A percentile compares a stretch with the other conserved stretches of the same genome.
phyloP scores from a whole-genome alignment of 2,113 vertebrate genomes.

The Mustela nigripes region DNA sequence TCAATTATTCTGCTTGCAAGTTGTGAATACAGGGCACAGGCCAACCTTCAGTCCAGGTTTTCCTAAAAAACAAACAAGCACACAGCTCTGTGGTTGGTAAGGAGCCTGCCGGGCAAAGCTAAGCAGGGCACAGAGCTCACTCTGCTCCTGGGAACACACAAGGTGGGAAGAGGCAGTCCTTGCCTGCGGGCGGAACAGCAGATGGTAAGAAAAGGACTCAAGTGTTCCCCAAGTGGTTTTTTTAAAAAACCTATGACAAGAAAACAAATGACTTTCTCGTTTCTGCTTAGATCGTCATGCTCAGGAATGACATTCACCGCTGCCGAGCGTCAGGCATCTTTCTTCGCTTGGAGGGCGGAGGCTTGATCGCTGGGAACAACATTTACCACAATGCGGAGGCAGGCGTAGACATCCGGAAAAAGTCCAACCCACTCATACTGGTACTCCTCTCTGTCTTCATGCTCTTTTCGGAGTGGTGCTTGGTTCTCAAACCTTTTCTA shows the following conservation, averaged over 20 bases:
- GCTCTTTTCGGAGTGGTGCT: neutral
- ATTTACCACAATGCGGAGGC: constrained; percentile 93
- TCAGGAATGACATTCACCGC: constrained; percentile 92
- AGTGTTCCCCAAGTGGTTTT: neutral
- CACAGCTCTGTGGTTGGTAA: rapidly evolving
- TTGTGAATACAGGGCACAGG: neutral
- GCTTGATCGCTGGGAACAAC: constrained; percentile 93
- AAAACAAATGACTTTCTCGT: constrained; percentile 24
- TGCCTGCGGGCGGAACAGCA: rapidly evolving
- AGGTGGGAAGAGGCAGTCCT: rapidly evolving
- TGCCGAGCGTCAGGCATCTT: constrained; percentile 93
- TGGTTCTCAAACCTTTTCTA: neutral
- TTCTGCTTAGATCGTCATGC: constrained; percentile 91
- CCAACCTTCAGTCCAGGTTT: neutral
- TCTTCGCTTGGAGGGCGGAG: constrained; percentile 91
- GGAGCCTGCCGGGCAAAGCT: neutral
- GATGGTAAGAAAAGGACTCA: neutral
- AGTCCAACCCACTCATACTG: constrained; percentile 93
- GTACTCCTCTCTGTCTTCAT: constrained; percentile 78
- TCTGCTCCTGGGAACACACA: neutral
- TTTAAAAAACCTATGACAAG: neutral
- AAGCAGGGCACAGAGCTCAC: neutral
- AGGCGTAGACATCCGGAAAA: constrained; percentile 92
- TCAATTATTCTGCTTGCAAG: neutral
- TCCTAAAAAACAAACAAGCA: neutral